Percentiles rank a stretch among this genome's conserved stretches.
phyloP scores from a whole-genome alignment of 2,888 invertebrate species.

The Synanthedon formicaeformis region DNA sequence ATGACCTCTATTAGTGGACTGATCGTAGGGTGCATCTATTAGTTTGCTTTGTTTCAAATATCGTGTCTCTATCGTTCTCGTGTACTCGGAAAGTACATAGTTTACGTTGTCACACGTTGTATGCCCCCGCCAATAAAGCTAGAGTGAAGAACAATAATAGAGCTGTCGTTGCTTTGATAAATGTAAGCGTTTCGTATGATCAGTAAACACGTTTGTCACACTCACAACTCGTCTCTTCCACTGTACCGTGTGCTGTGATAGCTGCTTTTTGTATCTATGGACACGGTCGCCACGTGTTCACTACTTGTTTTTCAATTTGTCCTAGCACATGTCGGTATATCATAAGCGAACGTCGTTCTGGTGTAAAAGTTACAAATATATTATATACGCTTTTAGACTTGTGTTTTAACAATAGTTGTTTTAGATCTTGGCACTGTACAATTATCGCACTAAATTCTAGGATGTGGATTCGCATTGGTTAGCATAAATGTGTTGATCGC shows the following conservation, averaged over 20 bases:
- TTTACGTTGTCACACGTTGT: slow-evolving; percentile 31
- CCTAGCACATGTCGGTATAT: slow-evolving; percentile 30
- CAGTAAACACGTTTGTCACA: slow-evolving; percentile 64
- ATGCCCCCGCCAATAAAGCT: slow-evolving; percentile 44
- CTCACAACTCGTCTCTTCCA: slow-evolving; percentile 68
- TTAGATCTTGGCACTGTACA: slow-evolving; percentile 56
- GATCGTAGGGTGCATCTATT: slow-evolving; percentile 60
- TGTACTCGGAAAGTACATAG: slow-evolving; percentile 11
- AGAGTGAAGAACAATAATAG: slow-evolving; percentile 66
- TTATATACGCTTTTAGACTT: slow-evolving; percentile 22
- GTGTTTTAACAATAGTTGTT: slow-evolving; percentile 21
- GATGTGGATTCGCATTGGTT: too few relatives aligned
- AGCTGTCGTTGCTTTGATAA: slow-evolving; percentile 70
- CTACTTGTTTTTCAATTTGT: slow-evolving; percentile 44
- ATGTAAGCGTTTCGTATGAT: slow-evolving; percentile 66
- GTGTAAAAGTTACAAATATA: slow-evolving; percentile 11
- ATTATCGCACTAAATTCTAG: slow-evolving; percentile 37
- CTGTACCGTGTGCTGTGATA: slow-evolving; percentile 70
- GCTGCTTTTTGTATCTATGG: slow-evolving; percentile 71
- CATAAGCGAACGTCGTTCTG: background rate
- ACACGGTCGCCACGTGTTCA: slow-evolving; percentile 60
- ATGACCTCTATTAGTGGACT: slow-evolving; percentile 43
- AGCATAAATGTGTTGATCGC: slow-evolving; percentile 6
- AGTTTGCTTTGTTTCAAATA: slow-evolving; percentile 58
- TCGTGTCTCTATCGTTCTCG: slow-evolving; percentile 47